Evolutionary conservation across 2,113 vertebrate genomes (phyloP).

Genomic region (Cyprinodon brontotheroides): DNA sequence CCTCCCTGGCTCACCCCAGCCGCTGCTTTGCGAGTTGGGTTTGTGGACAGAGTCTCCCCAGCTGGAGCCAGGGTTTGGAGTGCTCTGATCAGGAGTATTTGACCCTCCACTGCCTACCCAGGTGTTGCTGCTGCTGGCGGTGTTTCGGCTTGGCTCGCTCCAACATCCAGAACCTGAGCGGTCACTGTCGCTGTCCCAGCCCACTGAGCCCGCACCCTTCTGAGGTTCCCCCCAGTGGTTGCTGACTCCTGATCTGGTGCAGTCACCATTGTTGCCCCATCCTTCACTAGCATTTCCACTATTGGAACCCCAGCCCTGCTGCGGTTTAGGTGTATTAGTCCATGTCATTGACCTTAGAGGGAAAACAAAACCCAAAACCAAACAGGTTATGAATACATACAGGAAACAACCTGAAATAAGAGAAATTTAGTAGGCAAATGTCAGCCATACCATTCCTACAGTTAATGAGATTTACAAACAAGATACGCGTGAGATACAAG

Average conservation of each 20-base stretch:
- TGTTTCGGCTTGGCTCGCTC: conserved; percentile 86
- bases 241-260: conserved; percentile 64
- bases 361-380: not conserved
- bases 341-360: conserved; percentile 81
- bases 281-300: conserved; percentile 71
- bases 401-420: not conserved
- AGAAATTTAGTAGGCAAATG: not conserved
- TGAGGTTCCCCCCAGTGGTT: conserved; percentile 92
- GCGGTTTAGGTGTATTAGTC: conserved; percentile 86
- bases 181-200: conserved; percentile 89
- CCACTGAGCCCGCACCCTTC: conserved; percentile 84
- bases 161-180: conserved; percentile 89
- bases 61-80: conserved; percentile 77
- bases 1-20: conserved; percentile 88
- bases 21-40: conserved; percentile 74
- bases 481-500: no score
- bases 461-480: no score
- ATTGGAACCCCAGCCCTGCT: conserved; percentile 86
- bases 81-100: conserved; percentile 81
- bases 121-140: conserved; percentile 81
- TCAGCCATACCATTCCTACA: no score
- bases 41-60: conserved; percentile 87
- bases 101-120: conserved; percentile 84
- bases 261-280: conserved; percentile 81
- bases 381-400: not conserved